Conservation (phyloP, 1,140 invertebrate species). For the Aphelinus atriplicis region DNA sequence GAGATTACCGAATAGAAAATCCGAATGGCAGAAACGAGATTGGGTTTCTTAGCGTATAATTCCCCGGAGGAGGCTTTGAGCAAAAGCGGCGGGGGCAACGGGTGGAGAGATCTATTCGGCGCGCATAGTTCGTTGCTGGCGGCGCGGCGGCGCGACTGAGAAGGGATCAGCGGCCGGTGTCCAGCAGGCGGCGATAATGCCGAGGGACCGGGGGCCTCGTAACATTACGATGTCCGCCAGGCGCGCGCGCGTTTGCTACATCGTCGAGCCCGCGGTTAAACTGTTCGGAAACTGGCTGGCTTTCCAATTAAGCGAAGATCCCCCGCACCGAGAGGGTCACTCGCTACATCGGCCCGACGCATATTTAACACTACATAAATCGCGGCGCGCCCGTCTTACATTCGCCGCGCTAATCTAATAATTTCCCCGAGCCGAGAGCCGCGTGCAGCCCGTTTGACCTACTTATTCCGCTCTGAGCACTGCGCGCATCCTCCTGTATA, state of each 20-base stretch:
- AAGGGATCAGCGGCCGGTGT: slow-evolving; percentile 47
- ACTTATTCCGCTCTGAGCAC: background rate
- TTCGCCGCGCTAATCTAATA: slow-evolving; percentile 56
- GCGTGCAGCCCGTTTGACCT: slow-evolving; percentile 3
- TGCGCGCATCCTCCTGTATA: too few species aligned
- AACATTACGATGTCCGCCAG: slow-evolving; percentile 46
- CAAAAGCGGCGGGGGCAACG: slow-evolving; percentile 9
- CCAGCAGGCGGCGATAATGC: slow-evolving; percentile 49
- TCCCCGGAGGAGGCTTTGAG: too few species aligned
- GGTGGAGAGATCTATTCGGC: slow-evolving; percentile 43
- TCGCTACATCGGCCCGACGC: slow-evolving; percentile 46
- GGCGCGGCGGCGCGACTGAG: slow-evolving; percentile 32
- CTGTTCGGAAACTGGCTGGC: slow-evolving; percentile 65
- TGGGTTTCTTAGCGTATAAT: too few species aligned
- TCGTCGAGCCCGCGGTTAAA: slow-evolving; percentile 51
- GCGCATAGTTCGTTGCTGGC: slow-evolving; percentile 43
- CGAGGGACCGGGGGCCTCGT: slow-evolving; percentile 40
- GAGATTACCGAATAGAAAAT: too few species aligned
- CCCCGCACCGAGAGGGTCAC: slow-evolving; percentile 41
- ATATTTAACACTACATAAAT: slow-evolving; percentile 68
- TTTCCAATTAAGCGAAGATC: slow-evolving; percentile 67
- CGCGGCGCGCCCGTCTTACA: slow-evolving; percentile 49
- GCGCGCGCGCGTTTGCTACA: too few species aligned
- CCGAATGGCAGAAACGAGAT: too few species aligned
- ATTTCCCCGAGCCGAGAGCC: slow-evolving; percentile 49